A percentile compares a stretch with the other conserved stretches of the same genome.
phyloP scores from a whole-genome alignment of 2,888 invertebrate species.

The Synanthedon formicaeformis region DNA sequence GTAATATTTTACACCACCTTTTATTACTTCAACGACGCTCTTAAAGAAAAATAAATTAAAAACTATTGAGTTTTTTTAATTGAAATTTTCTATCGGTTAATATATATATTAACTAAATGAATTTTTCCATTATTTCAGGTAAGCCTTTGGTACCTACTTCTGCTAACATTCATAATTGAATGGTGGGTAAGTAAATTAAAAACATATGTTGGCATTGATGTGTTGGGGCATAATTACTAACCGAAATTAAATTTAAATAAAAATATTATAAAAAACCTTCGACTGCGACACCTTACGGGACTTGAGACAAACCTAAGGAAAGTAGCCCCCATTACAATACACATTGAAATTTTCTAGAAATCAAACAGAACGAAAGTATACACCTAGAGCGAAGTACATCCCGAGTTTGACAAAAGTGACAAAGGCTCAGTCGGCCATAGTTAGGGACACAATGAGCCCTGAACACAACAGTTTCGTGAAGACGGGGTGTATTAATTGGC shows the following conservation, averaged over 20 bases:
- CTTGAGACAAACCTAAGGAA: too few relatives aligned
- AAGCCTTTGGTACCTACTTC: not conserved
- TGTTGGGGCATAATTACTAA: too few relatives aligned
- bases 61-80: not conserved
- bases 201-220: too few relatives aligned
- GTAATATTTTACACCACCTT: slow-evolving; percentile 27
- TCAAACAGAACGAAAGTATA: not conserved
- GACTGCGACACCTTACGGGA: too few relatives aligned
- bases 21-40: slow-evolving; percentile 19
- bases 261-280: not conserved
- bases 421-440: not conserved
- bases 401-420: not conserved
- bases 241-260: too few relatives aligned
- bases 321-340: too few relatives aligned
- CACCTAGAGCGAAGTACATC: too few relatives aligned
- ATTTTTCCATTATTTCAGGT: not conserved
- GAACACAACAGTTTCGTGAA: not conserved
- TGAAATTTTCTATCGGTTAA: not conserved
- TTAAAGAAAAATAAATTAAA: slow-evolving; percentile 17
- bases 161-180: too few relatives aligned
- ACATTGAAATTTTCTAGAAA: slow-evolving; percentile 8
- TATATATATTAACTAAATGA: not conserved
- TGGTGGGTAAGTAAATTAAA: too few relatives aligned
- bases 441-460: not conserved
- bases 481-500: not conserved